Conservation (phyloP, 2,888 invertebrate genomes). For the Oligia latruncula region DNA sequence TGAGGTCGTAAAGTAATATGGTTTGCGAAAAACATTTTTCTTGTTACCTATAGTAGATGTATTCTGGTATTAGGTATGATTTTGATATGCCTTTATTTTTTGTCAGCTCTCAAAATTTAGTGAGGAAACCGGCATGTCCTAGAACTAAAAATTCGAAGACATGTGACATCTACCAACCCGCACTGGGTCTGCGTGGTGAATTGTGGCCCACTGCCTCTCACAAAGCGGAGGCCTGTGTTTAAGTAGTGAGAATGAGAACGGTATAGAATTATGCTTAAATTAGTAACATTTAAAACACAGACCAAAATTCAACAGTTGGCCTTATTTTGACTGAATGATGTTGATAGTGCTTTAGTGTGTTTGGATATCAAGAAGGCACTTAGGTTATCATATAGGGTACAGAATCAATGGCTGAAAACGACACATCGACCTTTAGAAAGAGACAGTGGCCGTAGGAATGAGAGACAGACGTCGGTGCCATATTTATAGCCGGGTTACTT, state of each 20-base stretch:
- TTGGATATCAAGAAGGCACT: too few relatives aligned
- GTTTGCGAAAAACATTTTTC: slow-evolving; percentile 39
- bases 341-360: background rate
- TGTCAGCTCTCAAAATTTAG: background rate
- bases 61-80: slow-evolving; percentile 28
- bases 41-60: slow-evolving; percentile 33
- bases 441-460: background rate
- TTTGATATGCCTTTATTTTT: slow-evolving; percentile 27
- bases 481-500: background rate
- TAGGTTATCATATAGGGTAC: background rate
- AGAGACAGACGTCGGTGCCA: background rate
- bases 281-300: too few relatives aligned
- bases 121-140: background rate
- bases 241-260: too few relatives aligned
- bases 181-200: background rate
- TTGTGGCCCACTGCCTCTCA: background rate
- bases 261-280: too few relatives aligned
- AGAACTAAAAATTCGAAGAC: background rate
- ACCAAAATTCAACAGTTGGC: too few relatives aligned
- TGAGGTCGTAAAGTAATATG: slow-evolving; percentile 42
- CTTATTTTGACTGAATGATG: background rate
- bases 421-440: background rate
- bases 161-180: background rate
- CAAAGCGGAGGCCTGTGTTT: background rate
- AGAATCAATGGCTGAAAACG: background rate